phyloP scores from a whole-genome alignment of 1,140 invertebrate genomes.

The Piezodorus guildinii region DNA sequence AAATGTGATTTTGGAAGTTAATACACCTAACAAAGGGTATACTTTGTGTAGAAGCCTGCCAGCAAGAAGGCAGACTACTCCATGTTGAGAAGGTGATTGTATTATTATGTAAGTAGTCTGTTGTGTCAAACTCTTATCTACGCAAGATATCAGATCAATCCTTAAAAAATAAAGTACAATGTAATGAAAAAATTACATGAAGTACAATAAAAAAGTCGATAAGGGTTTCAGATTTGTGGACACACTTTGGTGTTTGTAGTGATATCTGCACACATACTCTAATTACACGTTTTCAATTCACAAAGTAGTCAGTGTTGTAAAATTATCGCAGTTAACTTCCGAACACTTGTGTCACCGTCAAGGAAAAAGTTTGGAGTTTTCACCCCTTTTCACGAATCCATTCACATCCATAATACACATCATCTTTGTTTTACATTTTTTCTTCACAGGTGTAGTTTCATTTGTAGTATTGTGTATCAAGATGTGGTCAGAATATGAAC shows the following conservation, averaged over 20 bases:
- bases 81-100: slow-evolving; percentile 23
- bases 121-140: slow-evolving; percentile 17
- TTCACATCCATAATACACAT: too few species aligned
- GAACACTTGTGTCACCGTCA: neutral
- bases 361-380: too few species aligned
- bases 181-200: too few species aligned
- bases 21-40: slow-evolving; percentile 8
- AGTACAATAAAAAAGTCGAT: neutral
- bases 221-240: slow-evolving; percentile 14
- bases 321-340: neutral
- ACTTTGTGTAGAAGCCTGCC: slow-evolving; percentile 22
- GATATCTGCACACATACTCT: neutral
- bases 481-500: too few species aligned
- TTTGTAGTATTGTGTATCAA: too few species aligned
- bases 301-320: slow-evolving; percentile 2
- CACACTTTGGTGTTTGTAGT: slow-evolving; percentile 23
- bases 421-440: too few species aligned
- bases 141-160: neutral
- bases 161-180: too few species aligned
- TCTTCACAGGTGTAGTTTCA: too few species aligned
- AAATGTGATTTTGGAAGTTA: neutral
- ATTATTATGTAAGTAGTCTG: slow-evolving; percentile 20
- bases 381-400: too few species aligned
- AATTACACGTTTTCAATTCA: slow-evolving; percentile 2
- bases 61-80: slow-evolving; percentile 21